Base-by-base conservation (phyloP, 1,140 invertebrate genomes). In the Drosophila tropicalis region DNA sequence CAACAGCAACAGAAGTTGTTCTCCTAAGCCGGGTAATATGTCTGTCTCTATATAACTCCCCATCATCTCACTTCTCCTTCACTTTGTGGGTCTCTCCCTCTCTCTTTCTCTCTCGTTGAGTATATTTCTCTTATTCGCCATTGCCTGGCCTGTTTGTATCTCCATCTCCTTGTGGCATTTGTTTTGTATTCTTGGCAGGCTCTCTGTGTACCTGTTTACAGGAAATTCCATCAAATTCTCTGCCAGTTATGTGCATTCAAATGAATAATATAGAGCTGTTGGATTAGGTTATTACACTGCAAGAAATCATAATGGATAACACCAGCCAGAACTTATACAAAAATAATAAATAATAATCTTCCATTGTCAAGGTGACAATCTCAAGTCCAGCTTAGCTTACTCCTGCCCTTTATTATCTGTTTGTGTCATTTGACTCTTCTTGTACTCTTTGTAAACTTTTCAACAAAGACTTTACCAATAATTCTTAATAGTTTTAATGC, bases 191-290 rank as follows among this genome's bases (percentile, higher is more conserved):
- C 63, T 13, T 15, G 55, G 67, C 40, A 64, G 61, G 62, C 65
- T 40, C 62, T 81, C 65, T 68, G 51, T 56, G 77, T 67, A 64
- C 61, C 55, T 73, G 67, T 79, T 71, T 75, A 79, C 70, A 76
- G 73, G 70, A 79, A 79, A 79, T 83, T 79, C 79, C 80, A 82
- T 79, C 79, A 82, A 75, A 73, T 78, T 65, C n/a, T 73, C 61
- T 70, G 72, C 39, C 68, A 62, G 64, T 62, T 56, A 72, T 60
- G 66, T 54, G 72, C 73, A 78, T 58, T 70, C 62, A 82, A 81
- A 82, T 70, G 63, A 78, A 82, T 78, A 74, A 76, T 74, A 82
- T 73, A 82, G 65, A 67, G 51, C 17, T 61, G 9, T 19, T 55
- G 66, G 70, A 81, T 81, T 68, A 54, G 70, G 62, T 70, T 78